Evolutionary conservation across 1,140 invertebrate genomes (phyloP), one percentile per base, ranked within the genome.

Genomic region (Calliphora vicina): DNA sequence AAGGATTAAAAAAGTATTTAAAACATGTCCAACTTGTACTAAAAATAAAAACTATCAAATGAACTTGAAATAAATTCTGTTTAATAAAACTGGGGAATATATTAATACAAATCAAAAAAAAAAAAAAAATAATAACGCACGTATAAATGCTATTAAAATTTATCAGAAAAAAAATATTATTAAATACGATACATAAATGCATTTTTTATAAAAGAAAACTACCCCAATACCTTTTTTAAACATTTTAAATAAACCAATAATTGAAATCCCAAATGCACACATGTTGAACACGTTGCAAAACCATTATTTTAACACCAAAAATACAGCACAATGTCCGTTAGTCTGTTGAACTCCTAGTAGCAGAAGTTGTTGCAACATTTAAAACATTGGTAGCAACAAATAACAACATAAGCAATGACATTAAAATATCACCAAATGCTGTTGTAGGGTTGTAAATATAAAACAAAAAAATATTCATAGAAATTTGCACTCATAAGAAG

Each of bases 251-350:
- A 45, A 57, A 67, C 81, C 83, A 82, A 84, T 84, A 84, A 84
- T 84, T 84, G 83, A 84, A 84, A 84, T 84, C 83, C 83, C 61
- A 81, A 84, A 82, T 84, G 83, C 61, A 84, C 61, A 82, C 67
- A 80, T 61, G 42, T 80, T 72, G 81, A 78, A 73, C 83, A 84
- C 83, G 83, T 84, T 84, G 81, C 81, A 82, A 84, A 84, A 45
- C 83, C 82, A 84, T 84, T 82, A 84, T 82, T 84, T 84, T 43
- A 84, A 82, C 81, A 84, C 67, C 35, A 72, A 73, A 20, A 27
- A 9, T 45, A 57, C 35, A 74, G 45, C 67, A 83, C n/a, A 81
- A 61, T 17, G 50, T 35, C 0, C 10, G 2, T 35, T 35, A 8
- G 35, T 35, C 4, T 35, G 35, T 35, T 6, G 13, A 57, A n/a